Percentiles rank a stretch among this genome's conserved stretches.
These are phyloP conservation scores for Anguilla japonica DNA, from an alignment of 2,113 vertebrate genomes.

Conservation along the genomic window DNA sequence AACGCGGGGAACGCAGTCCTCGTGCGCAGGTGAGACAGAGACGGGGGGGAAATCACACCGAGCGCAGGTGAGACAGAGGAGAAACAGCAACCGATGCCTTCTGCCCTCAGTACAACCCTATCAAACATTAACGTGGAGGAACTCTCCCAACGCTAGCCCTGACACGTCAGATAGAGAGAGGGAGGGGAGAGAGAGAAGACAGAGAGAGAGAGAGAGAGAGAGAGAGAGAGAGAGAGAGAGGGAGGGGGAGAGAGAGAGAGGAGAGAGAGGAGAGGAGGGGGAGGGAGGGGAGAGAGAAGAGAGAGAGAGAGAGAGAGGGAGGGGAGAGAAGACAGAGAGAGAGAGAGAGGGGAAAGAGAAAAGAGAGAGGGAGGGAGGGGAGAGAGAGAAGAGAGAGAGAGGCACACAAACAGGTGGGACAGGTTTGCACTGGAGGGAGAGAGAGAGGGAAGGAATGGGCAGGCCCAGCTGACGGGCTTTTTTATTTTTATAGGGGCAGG, in stretches of 20 bases:
- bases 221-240: neutral
- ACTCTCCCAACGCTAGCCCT: conserved; percentile 8
- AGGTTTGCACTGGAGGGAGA: neutral
- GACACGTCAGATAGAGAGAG: conserved; percentile 14
- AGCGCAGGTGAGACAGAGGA: neutral
- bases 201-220: neutral
- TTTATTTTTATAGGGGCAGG: neutral
- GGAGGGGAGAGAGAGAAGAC: neutral
- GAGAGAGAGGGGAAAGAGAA: neutral
- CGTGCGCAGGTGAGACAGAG: neutral
- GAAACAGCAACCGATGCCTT: neutral
- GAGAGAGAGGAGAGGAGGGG: neutral
- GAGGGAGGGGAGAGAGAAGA: neutral
- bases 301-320: neutral
- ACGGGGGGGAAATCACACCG: too few relatives aligned
- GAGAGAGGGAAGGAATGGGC: neutral
- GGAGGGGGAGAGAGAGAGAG: neutral
- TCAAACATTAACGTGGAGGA: conserved; percentile 22
- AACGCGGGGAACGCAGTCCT: neutral
- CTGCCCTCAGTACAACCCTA: conserved; percentile 2
- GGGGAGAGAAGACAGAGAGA: neutral
- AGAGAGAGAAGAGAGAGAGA: conserved; percentile 10
- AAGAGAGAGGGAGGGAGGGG: neutral
- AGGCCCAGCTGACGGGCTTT: conserved; percentile 1
- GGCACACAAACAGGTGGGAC: neutral